Conservation (phyloP, 2,113 vertebrate genomes). For the Passer domesticus region DNA sequence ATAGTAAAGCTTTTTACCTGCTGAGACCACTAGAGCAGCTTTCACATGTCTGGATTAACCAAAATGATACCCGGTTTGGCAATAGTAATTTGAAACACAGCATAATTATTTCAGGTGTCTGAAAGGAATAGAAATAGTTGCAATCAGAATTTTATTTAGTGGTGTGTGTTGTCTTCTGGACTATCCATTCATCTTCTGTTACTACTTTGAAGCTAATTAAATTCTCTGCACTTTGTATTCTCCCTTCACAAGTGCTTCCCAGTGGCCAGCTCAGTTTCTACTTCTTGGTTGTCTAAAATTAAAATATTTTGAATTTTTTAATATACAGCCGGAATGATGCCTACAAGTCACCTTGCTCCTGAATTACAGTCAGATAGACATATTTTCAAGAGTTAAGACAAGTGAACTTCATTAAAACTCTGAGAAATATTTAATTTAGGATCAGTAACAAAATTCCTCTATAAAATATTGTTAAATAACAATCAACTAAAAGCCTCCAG, state of each 20-base stretch:
- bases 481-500: background rate
- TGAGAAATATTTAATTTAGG: background rate
- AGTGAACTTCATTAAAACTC: background rate
- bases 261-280: background rate
- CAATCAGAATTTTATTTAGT: background rate
- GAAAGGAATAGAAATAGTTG: background rate
- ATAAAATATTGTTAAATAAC: background rate
- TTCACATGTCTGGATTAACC: background rate
- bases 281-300: background rate
- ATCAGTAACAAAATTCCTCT: background rate
- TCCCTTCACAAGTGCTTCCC: background rate
- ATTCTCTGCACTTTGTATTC: background rate
- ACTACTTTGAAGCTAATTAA: background rate
- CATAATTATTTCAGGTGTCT: background rate
- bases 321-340: background rate
- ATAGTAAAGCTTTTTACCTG: background rate
- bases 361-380: background rate
- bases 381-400: background rate
- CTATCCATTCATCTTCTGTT: background rate
- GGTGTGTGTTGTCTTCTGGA: background rate
- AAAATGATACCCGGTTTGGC: background rate
- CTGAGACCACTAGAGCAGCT: background rate
- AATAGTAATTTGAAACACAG: background rate
- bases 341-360: background rate
- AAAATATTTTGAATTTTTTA: background rate